Evolutionary conservation across 2,113 vertebrate species (phyloP).

Genomic region (Labeo rohita): DNA sequence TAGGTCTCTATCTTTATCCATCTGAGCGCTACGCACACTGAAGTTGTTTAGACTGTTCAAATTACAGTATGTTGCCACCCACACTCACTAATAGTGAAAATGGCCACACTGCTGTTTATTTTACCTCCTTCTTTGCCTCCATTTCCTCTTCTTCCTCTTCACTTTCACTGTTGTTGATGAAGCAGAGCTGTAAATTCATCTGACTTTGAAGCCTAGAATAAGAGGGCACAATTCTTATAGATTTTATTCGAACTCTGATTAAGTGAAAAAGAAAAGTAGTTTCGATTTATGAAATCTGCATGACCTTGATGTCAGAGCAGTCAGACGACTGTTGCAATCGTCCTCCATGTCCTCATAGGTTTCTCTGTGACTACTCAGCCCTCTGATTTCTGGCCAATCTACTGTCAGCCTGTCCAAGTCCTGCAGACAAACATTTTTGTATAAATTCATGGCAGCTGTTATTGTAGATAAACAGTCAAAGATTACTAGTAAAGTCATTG

Average conservation of each 20-base stretch:
- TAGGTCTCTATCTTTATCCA: not conserved
- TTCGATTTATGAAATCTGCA: not conserved
- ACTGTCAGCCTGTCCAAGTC: slow-evolving; percentile 19
- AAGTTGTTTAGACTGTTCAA: not conserved
- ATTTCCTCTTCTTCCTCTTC: slow-evolving; percentile 70
- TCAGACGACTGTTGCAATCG: slow-evolving; percentile 69
- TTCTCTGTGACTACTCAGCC: slow-evolving; percentile 57
- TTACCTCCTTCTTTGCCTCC: slow-evolving; percentile 61
- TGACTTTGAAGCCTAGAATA: slow-evolving; percentile 69
- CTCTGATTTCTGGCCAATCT: slow-evolving; percentile 65
- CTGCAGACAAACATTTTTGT: slow-evolving; percentile 15
- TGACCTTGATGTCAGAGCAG: slow-evolving; percentile 75
- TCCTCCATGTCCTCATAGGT: slow-evolving; percentile 71
- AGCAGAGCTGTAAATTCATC: slow-evolving; percentile 79
- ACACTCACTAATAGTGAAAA: not conserved
- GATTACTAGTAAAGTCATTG: not conserved
- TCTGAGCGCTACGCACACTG: not conserved
- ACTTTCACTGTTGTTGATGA: slow-evolving; percentile 77
- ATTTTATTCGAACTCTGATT: not conserved
- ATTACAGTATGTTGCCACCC: not conserved
- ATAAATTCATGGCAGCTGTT: not conserved
- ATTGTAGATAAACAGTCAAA: not conserved
- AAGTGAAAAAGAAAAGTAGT: not conserved
- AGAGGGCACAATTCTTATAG: not conserved
- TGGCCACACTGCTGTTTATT: slow-evolving; percentile 4